A percentile compares a stretch with the other conserved stretches of the same genome.
These are phyloP conservation scores for Meteorus colon DNA, from an alignment of 2,888 invertebrate species.

Conservation along the genomic window DNA sequence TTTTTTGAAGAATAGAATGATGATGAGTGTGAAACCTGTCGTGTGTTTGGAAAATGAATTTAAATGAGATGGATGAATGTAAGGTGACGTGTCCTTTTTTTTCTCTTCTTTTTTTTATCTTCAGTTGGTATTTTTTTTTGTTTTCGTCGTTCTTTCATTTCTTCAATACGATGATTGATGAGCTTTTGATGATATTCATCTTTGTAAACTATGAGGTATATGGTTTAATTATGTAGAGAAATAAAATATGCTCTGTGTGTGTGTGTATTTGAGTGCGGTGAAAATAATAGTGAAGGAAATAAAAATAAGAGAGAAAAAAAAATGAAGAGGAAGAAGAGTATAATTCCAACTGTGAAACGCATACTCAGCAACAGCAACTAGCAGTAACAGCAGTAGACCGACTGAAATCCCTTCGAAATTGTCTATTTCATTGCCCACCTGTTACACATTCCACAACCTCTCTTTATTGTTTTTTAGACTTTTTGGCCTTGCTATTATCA, in stretches of 20 bases:
- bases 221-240: background rate
- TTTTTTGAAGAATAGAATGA: conserved; percentile 23
- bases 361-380: background rate
- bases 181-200: conserved; percentile 12
- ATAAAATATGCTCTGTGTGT: background rate
- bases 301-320: background rate
- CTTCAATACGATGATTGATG: conserved; percentile 8
- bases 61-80: conserved; percentile 12
- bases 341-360: background rate
- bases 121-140: background rate
- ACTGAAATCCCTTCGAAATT: background rate
- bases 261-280: no score
- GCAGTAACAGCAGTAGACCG: background rate
- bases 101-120: background rate
- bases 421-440: conserved; percentile 35
- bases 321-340: background rate
- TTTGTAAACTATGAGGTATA: background rate
- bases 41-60: conserved; percentile 20
- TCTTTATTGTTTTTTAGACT: conserved; percentile 19
- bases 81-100: background rate
- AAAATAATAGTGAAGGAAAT: background rate
- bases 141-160: background rate
- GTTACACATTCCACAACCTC: conserved; percentile 25
- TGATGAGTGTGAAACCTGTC: conserved; percentile 11
- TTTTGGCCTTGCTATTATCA: background rate